Evolutionary conservation across 2,888 invertebrate species (phyloP), one percentile per base, ranked within the genome.

Genomic region (Dromius quadrimaculatus): DNA sequence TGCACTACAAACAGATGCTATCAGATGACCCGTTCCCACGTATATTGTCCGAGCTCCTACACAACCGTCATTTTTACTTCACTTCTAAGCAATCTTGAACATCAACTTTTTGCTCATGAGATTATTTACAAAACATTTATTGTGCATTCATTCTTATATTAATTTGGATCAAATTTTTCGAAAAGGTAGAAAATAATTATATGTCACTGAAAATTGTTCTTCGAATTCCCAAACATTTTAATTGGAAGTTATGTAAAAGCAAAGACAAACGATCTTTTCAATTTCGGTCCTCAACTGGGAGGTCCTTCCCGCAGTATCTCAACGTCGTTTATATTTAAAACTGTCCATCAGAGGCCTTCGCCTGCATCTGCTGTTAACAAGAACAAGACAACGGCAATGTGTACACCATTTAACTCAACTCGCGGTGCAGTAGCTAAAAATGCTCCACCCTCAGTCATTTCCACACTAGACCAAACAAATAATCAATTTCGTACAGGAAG

Each of bases 21-120:
- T 68, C 68, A 38, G 57, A 57, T 68, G 68, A 68, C 68, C 68
- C 57, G 68, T 68, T 68, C 68, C 68, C 68, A 68, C 68, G 68
- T 57, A 59, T 41, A 62, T 36, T 59, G 59, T 59, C 59, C 59
- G 19, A 36, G 59, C 59, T 20, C 59, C 59, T 36, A 59, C 59
- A 36, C 59, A 36, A 23, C 36, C 19, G 36, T 36, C 32, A 62
- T 28, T 38, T 61, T 62, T 62, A 41, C 28, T 62, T 43, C 11
- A 41, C 20, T 28, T 41, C 20, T 41, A 62, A 62, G 28, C 62
- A 62, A 62, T 62, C 50, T 54, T 11, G 28, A 54, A 23, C 50
- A 23, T 54, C 15, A 54, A 28, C 50, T 54, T 54, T 54, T 54
- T 54, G 50, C 50, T 54, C 28, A 32, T 28, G 11, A 28, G 23